Evolutionary conservation across 2,888 invertebrate genomes (phyloP), one percentile per base, ranked within the genome.

Genomic region (Conops quadrifasciatus): DNA sequence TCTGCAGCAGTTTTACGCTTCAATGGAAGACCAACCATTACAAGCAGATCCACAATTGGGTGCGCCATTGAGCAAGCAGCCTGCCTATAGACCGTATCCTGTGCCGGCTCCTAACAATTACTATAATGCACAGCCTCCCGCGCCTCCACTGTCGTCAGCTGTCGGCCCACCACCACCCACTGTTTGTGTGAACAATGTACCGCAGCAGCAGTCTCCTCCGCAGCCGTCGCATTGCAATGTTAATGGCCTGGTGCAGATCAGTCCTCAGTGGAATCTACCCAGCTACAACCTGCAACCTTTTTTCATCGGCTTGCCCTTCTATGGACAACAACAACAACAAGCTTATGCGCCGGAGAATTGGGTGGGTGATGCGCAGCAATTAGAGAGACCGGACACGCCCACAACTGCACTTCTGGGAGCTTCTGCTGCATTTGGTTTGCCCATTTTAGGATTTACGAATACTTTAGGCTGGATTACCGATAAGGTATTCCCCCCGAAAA

Each of bases 291-390:
- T 76, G n/a, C 83, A 82, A 64, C 82, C 84, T 0, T 77, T 81
- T 5, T 77, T 82, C 16, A 80, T 82, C 58, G 75, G 80, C 43
- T 75, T 81, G 72, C 81, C 82, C 1, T 80, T 80, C 59, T 83
- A 79, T 58, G 77, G 79, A 1, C 81, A 78, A 3, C 49, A 49
- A 19, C 49, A 49, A 49, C 19, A 49, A n/a, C 49, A 16, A n/a
- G 5, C 21, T 11, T 13, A 21, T 21, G 21, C 7, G 9, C 7
- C 21, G n/a, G 19, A n/a, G 21, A 19, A 56, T 13, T 21, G 15
- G n/a, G 11, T 56, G 53, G 0, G n/a, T 9, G 53, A 21, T 56
- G 53, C 53, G 5, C 21, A 13, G 19, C 11, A 15, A 7, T 21
- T 24, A 1, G 21, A 24, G 21, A 3, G 11, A n/a, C 4, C n/a